Percentiles rank a stretch among this genome's conserved stretches.
phyloP scores from a whole-genome alignment of 1,140 invertebrate genomes.

The Thereuonema tuberculata region DNA sequence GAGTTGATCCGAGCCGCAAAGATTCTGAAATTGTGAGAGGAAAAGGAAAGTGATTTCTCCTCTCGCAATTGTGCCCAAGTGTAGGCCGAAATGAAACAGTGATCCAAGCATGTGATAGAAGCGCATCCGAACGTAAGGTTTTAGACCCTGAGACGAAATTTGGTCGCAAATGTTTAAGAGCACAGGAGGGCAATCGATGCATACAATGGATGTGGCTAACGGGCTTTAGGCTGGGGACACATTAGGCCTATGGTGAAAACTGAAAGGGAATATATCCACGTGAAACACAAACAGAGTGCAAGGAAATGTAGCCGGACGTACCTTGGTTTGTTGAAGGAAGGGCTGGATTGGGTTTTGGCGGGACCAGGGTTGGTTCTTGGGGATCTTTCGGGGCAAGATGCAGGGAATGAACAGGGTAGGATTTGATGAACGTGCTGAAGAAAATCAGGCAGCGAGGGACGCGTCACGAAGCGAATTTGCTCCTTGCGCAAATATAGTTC shows the following conservation, averaged over 20 bases:
- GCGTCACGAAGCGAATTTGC: not conserved
- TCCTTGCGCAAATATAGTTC: not conserved
- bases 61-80: too few species aligned
- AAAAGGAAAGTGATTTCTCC: too few species aligned
- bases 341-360: conserved; percentile 14
- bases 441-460: conserved; percentile 7
- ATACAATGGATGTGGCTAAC: not conserved
- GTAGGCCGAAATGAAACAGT: too few species aligned
- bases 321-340: conserved; percentile 15
- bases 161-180: too few species aligned
- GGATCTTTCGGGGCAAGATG: conserved; percentile 10
- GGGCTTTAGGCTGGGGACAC: not conserved
- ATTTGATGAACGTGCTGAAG: conserved; percentile 6
- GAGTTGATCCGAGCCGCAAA: too few species aligned
- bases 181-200: too few species aligned
- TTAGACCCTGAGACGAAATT: too few species aligned
- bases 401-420: conserved; percentile 9
- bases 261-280: conserved; percentile 5
- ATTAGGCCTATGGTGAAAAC: conserved; percentile 6
- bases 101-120: too few species aligned
- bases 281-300: conserved; percentile 9
- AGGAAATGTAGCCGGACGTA: conserved; percentile 15
- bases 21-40: too few species aligned
- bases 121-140: too few species aligned
- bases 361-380: conserved; percentile 12